Percentiles rank a stretch among this genome's conserved stretches.
Conservation (phyloP, 2,113 vertebrate species). For the Chloebia gouldiae region DNA sequence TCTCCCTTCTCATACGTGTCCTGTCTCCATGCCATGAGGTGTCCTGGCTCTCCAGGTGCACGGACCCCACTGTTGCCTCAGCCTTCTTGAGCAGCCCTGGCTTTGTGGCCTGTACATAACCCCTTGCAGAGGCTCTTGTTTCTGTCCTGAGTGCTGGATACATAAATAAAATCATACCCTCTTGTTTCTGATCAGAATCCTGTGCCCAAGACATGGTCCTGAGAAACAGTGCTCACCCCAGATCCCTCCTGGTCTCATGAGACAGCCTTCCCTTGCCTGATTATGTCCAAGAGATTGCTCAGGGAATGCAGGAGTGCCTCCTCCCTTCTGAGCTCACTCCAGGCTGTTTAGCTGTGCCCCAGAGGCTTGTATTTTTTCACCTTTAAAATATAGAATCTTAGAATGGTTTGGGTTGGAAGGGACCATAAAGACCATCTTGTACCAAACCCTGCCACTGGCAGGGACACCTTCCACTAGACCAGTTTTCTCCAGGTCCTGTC, state of each 20-base stretch:
- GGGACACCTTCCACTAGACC: neutral
- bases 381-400: neutral
- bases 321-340: neutral
- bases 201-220: neutral
- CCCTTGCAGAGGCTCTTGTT: neutral
- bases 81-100: neutral
- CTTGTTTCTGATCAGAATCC: neutral
- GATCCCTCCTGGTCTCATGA: neutral
- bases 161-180: neutral
- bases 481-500: neutral
- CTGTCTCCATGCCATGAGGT: neutral
- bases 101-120: neutral
- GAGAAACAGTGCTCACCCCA: neutral
- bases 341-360: neutral
- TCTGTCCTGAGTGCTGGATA: neutral
- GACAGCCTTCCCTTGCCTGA: neutral
- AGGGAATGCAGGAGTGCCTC: neutral
- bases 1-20: accelerated
- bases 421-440: neutral
- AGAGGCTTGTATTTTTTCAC: neutral
- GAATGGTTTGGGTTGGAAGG: neutral
- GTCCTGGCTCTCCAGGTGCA: neutral
- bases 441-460: accelerated
- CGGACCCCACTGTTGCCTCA: neutral
- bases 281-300: neutral